Base-by-base conservation (phyloP, 2,113 vertebrate genomes). In the Pseudorhombus dupliciocellatus region DNA sequence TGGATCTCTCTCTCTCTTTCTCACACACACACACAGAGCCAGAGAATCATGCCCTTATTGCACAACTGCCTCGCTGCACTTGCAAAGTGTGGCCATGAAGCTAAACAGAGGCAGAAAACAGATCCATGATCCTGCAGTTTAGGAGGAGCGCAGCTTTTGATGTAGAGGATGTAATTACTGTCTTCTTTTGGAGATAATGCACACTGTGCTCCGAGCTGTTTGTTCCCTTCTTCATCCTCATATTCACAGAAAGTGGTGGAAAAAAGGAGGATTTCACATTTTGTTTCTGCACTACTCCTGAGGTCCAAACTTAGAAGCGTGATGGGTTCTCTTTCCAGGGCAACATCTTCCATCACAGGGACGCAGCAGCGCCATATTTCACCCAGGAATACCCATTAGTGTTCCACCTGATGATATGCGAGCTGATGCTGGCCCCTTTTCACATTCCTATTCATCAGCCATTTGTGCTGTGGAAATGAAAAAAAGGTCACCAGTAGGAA, bases 401-500 rank as follows among this genome's bases (percentile, higher is more conserved):
- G 64, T 42, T 48, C 54, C 44, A 61, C 61, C 44, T 71, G 75
- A 64, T 83, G 80, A 84, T 82, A 70, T 86, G 84, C 68, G 83
- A 67, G 86, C 69, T 70, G 28, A 81, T 31, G 55, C 72, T 68
- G 75, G 77, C 83, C 68, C 76, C 69, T 72, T 57, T 80, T 85
- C n/a, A 3, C 55, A 70, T 65, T 53, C 25, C 82, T 37, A 87
- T 90, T 89, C 60, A 88, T 86, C 83, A 88, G 77, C 25, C 73
- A 51, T 62, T 83, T 66, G 46, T 55, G 24, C 60, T 7, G 73
- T 34, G 56, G 48, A 66, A 81, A 66, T 66, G 44, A 81, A 88
- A 88, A 88, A 71, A 80, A 82, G 87, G 87, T 86, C 85, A 85
- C 66, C 52, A 21, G 22, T 77, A 70, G 79, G 71, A 81, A 63